Evolutionary conservation across 2,797 vertebrate genomes (phyloP).

Genomic region (Manis crassicaudata): DNA sequence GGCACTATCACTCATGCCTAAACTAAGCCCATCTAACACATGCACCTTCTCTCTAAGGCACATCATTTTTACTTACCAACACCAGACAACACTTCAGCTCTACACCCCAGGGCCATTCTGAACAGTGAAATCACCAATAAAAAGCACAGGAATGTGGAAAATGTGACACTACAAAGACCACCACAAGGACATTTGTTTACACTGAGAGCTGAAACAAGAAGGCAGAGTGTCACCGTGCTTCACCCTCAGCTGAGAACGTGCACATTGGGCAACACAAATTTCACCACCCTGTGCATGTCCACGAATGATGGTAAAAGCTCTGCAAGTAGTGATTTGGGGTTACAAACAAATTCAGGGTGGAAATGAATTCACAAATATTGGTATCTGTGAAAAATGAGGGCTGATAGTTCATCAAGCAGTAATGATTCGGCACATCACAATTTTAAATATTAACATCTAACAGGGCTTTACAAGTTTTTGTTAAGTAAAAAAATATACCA

Average conservation of each 20-base stretch:
- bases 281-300: background rate
- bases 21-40: background rate
- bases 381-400: background rate
- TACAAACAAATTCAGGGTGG: background rate
- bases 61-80: background rate
- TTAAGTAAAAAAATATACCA: background rate
- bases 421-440: background rate
- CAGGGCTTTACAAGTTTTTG: background rate
- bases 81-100: too few species aligned
- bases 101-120: background rate
- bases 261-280: background rate
- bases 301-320: background rate
- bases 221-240: background rate
- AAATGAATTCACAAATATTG: background rate
- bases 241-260: background rate
- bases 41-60: rapidly evolving
- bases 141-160: background rate
- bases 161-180: background rate
- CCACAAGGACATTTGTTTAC: background rate
- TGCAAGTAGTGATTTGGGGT: background rate
- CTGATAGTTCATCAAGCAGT: rapidly evolving
- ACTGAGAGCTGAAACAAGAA: background rate
- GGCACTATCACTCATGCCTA: too few species aligned
- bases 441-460: background rate
- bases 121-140: background rate